Base-by-base conservation (phyloP, 2,888 invertebrate genomes). In the Caenorhabditis virilis region DNA sequence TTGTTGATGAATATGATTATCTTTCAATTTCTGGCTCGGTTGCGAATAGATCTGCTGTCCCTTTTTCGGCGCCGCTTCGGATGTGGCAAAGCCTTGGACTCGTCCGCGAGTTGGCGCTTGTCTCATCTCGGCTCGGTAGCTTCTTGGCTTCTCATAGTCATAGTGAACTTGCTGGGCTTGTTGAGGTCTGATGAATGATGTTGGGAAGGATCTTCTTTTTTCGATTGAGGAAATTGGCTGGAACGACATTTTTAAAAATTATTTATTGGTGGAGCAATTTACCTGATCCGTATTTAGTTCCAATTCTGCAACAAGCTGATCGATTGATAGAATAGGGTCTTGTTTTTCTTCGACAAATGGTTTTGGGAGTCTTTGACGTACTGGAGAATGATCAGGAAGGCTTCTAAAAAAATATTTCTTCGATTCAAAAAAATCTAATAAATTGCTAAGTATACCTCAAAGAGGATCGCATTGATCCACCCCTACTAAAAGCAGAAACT, bases 241-340 rank as follows among this genome's bases (percentile, higher is more conserved):
- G n/a, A n/a, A n/a, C n/a, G n/a, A n/a, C n/a, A n/a, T n/a, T n/a
- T n/a, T n/a, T n/a, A n/a, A n/a, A n/a, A n/a, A n/a, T n/a, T n/a
- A n/a, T 49, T 73, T 75, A 36, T 75, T 74, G 16, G 69, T 42
- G 11, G 62, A 22, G 4, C 63, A 59, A 11, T 51, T 25, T 4
- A 51, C 48, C 53, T 66, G 60, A 26, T 79, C 78, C 2, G 78
- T 79, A 58, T 81, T 81, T 46, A 82, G 52, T 39, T 82, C 82
- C 45, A 82, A 46, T 47, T 82, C 82, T 1, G 82, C 82, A 1
- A 80, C 78, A 25, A 82, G 55, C n/a, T 74, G 73, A 65, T 82
- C 78, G 22, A 82, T 79, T 6, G 81, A 76, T 50, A 75, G 58
- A 1, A 62, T 68, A 6, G 79, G 79, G 38, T 80, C 80, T 1